Evolutionary conservation across 2,888 invertebrate genomes (phyloP).

Genomic region (Cantharis flavilabris): DNA sequence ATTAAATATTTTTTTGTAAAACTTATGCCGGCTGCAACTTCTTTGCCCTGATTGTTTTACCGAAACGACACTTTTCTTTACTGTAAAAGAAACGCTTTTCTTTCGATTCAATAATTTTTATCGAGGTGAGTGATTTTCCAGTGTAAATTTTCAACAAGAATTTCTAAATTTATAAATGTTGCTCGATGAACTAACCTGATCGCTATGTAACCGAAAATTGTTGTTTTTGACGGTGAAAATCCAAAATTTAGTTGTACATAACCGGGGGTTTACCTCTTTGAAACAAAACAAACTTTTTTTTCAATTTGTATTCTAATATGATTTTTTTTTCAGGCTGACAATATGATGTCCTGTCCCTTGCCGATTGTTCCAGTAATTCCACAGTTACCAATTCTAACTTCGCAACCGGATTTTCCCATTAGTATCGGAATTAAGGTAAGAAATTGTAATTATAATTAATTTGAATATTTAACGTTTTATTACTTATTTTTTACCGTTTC

Average conservation of each 20-base stretch:
- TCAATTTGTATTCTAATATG: not conserved
- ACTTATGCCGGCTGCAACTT: not conserved
- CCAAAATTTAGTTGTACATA: not conserved
- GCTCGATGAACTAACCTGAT: not conserved
- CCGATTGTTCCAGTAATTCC: constrained; percentile 65
- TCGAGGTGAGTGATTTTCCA: not conserved
- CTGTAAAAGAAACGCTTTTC: not conserved
- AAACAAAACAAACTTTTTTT: too few relatives aligned
- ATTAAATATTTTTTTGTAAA: not conserved
- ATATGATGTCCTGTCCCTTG: constrained; percentile 71
- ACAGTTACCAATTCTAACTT: constrained; percentile 63
- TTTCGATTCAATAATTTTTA: not conserved
- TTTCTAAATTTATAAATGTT: not conserved
- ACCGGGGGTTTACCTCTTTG: too few relatives aligned
- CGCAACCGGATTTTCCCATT: constrained; percentile 62
- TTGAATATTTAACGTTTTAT: not conserved
- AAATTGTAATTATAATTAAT: not conserved
- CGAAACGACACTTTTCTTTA: not conserved
- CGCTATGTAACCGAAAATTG: not conserved
- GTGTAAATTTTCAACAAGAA: not conserved
- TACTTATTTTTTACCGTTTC: not conserved
- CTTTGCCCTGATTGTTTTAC: not conserved
- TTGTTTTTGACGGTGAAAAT: not conserved
- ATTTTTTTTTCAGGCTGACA: constrained; percentile 53
- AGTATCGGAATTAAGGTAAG: constrained; percentile 70